Evolutionary conservation across 2,888 invertebrate genomes (phyloP), one percentile per base, ranked within the genome.

Genomic region (Sycophila texana): DNA sequence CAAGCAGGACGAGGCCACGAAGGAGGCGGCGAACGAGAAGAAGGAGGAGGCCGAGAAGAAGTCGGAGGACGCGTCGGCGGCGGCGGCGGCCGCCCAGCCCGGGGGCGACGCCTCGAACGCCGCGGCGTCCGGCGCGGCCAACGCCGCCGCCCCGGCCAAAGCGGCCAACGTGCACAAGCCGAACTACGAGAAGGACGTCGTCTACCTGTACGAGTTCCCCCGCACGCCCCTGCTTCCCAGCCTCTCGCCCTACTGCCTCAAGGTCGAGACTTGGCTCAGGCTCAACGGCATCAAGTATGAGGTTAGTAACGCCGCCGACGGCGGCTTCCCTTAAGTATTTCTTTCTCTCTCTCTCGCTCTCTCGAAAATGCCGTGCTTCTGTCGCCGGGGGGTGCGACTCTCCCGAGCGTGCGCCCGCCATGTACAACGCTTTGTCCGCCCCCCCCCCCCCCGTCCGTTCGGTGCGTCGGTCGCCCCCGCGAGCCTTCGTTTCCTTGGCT

Each of bases 181-280:
- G 83, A 96, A 96, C 91, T 98, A 94, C 90, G 97, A 98, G 89
- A 96, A 97, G 92, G 98, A 98, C 91, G 93, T 96, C 87, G 96
- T 98, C 83, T 98, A 98, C 92, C 92, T 98, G 90, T 97, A 97
- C 91, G 98, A 98, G 92, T 97, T 98, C 91, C 95, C 97, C 84
- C 94, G 98, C 89, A 97, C 97, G 85, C 96, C 97, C 84, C 92
- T 96, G 89, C 92, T 98, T 89, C 98, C 98, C 81, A 97, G 97
- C 82, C 93, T 97, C 86, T 98, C 97, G 84, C 97, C 97, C 79
- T 98, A 96, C 91, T 97, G 97, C 92, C 94, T 98, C 90, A 98
- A 98, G 94, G 96, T 98, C 87, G 98, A 98, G 93, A 97, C 98
- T 88, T 98, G 97, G 97, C 93, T 98, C 85, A 94, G 98, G 90